Evolutionary conservation across 2,113 vertebrate genomes (phyloP).

Genomic region (Sitta europaea): DNA sequence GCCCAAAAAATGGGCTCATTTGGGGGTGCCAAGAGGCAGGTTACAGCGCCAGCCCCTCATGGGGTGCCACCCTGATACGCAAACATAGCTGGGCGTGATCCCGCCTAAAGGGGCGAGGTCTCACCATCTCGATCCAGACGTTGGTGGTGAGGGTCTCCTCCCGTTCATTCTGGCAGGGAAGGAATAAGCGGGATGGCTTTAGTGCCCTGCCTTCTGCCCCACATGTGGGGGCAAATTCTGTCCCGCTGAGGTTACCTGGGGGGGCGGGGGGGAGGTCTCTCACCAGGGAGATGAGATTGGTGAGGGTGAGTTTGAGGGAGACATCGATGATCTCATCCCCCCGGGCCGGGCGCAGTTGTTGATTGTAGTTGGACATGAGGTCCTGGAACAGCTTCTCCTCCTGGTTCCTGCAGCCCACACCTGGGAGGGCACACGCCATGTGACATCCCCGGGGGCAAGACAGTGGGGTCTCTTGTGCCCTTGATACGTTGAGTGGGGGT

Average conservation of each 20-base stretch:
- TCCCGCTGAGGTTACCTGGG: accelerated
- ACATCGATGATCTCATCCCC: slow-evolving; percentile 81
- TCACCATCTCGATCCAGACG: slow-evolving; percentile 97
- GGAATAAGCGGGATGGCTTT: neutral
- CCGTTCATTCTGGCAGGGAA: slow-evolving; percentile 81
- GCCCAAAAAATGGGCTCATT: neutral
- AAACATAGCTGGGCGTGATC: neutral
- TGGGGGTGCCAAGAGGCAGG: neutral
- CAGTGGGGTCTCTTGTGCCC: accelerated
- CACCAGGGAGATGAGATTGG: slow-evolving; percentile 96
- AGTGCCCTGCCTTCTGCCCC: neutral
- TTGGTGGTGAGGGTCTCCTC: slow-evolving; percentile 92
- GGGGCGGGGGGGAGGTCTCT: neutral
- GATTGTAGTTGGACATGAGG: slow-evolving; percentile 87
- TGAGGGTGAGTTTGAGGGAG: slow-evolving; percentile 91
- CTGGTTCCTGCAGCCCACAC: slow-evolving; percentile 75
- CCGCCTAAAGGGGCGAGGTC: neutral
- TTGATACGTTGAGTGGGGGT: accelerated
- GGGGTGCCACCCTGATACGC: neutral
- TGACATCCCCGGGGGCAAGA: neutral
- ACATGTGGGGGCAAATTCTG: neutral
- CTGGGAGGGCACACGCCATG: neutral
- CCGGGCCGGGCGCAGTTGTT: slow-evolving; percentile 74
- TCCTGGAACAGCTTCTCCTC: slow-evolving; percentile 85
- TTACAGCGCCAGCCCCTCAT: neutral